Conservation (phyloP, 2,888 invertebrate genomes). For the Pheosia gnoma region DNA sequence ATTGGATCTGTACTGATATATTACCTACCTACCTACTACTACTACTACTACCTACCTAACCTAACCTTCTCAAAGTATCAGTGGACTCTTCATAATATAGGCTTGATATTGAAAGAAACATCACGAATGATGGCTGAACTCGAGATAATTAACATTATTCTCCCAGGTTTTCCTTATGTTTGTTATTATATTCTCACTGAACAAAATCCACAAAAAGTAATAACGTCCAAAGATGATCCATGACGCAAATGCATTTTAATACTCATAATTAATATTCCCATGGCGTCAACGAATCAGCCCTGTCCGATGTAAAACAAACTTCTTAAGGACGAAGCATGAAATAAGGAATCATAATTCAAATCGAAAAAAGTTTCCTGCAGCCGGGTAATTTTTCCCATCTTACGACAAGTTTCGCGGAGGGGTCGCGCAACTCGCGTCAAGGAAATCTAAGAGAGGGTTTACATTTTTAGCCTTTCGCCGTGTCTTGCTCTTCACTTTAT, state of each 20-base stretch:
- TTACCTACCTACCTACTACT: too few relatives aligned
- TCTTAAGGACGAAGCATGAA: constrained; percentile 62
- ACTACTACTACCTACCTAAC: too few relatives aligned
- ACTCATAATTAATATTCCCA: constrained; percentile 65
- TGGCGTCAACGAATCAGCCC: constrained; percentile 65
- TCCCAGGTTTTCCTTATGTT: background rate
- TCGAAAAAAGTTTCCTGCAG: constrained; percentile 80
- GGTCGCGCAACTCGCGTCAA: constrained; percentile 72
- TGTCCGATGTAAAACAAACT: constrained; percentile 76
- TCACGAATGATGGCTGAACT: too few relatives aligned
- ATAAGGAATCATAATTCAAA: constrained; percentile 84
- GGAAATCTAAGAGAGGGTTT: constrained; percentile 81
- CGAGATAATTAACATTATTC: too few relatives aligned
- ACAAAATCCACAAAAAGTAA: background rate
- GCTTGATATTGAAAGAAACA: too few relatives aligned
- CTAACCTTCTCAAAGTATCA: too few relatives aligned
- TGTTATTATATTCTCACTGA: background rate
- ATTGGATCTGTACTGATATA: background rate
- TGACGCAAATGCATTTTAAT: constrained; percentile 42
- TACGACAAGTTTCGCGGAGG: constrained; percentile 77
- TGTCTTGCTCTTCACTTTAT: constrained; percentile 81
- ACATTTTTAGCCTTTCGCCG: constrained; percentile 83
- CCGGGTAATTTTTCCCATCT: constrained; percentile 83
- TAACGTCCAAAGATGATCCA: constrained; percentile 6
- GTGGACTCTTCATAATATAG: too few relatives aligned